Percentiles rank a stretch among this genome's conserved stretches.
Conservation (phyloP, 2,797 vertebrate species). For the Epinephelus awoara region DNA sequence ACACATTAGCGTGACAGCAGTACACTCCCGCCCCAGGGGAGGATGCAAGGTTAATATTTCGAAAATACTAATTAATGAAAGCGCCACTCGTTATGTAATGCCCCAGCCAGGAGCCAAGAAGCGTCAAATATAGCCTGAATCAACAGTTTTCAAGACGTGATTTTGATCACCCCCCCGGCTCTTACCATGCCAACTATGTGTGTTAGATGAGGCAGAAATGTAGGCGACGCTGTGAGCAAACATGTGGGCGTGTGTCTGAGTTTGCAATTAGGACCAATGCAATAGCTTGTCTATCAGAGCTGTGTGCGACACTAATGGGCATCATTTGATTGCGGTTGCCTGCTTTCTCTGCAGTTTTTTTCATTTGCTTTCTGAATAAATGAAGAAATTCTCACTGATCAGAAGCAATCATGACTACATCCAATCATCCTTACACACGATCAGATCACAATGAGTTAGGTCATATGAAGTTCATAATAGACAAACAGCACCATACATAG, state of each 20-base stretch:
- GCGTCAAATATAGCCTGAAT: constrained; percentile 64
- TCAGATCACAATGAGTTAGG: constrained; percentile 38
- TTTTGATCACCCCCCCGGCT: constrained; percentile 62
- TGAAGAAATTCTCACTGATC: constrained; percentile 49
- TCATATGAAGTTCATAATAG: not conserved
- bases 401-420: constrained; percentile 37
- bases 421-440: constrained; percentile 32
- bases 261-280: constrained; percentile 78
- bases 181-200: constrained; percentile 47
- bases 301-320: constrained; percentile 58
- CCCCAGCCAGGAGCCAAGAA: constrained; percentile 52
- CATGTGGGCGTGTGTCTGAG: constrained; percentile 69
- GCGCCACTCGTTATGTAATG: constrained; percentile 61
- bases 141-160: constrained; percentile 59
- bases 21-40: constrained; percentile 61
- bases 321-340: constrained; percentile 46
- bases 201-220: constrained; percentile 72
- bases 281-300: constrained; percentile 75
- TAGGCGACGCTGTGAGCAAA: constrained; percentile 69
- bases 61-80: constrained; percentile 83
- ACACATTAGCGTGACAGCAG: constrained; percentile 70
- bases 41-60: constrained; percentile 78
- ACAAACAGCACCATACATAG: not conserved
- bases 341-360: constrained; percentile 26
- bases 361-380: constrained; percentile 46